Evolutionary conservation across 2,888 invertebrate species (phyloP), one percentile per base, ranked within the genome.

Genomic region (Drosophila leonis): DNA sequence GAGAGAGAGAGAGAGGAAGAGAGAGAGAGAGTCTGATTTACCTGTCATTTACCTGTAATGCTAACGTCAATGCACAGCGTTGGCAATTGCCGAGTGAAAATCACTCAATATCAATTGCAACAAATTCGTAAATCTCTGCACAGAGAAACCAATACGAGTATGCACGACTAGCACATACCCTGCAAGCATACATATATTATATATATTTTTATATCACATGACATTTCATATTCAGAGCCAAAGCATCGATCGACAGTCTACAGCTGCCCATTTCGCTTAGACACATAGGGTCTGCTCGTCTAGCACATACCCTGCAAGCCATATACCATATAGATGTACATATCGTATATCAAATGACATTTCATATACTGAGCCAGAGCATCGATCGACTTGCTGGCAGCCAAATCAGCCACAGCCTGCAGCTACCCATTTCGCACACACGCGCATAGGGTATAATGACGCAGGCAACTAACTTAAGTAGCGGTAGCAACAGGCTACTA

Each of bases 401-500:
- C 24, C 24, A 24, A n/a, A n/a, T n/a, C 24, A 24, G 2, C 2
- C 24, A 24, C 24, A 24, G 29, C 5, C 35, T 13, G 4, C 1
- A 39, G n/a, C 20, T 24, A 24, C 48, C 48, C 48, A 6, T 3
- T 12, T 0, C 31, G n/a, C 29, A 0, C 12, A 0, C 12, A 0
- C n/a, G 6, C 48, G 2, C 6, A 15, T 44, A 68, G 27, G 59
- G 49, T 4, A 65, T 42, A 52, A 18, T 64, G 46, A 33, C 63
- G 56, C 20, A 49, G 69, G 64, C 54, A 83, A 83, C 80, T 84
- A 86, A 86, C 88, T 86, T 86, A 86, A 86, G 87, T 84, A 86
- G 86, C 86, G 79, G 86, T 86, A 88, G 88, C 86, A 86, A 84
- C 83, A 82, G 86, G 87, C 87, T 88, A 87, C 88, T 86, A 86